Conservation (phyloP, 2,797 vertebrate genomes). For the Cyclura pinguis region DNA sequence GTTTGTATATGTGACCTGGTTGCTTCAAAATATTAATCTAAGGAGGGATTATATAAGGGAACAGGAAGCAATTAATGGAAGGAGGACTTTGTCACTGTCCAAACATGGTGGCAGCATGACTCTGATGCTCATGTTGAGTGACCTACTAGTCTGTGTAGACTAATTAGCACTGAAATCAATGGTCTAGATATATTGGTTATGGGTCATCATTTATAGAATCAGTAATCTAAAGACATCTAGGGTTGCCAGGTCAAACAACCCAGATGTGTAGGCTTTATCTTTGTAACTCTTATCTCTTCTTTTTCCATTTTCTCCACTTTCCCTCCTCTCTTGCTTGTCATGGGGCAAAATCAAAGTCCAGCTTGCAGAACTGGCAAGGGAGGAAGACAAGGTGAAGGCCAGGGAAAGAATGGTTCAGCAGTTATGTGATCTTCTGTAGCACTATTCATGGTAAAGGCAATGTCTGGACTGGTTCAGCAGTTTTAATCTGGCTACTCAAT, state of each 20-base stretch:
- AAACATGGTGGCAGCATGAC: background rate
- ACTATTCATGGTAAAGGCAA: background rate
- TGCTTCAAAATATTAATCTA: background rate
- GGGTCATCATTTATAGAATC: background rate
- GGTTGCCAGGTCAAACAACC: background rate
- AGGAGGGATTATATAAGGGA: background rate
- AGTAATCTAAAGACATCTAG: background rate
- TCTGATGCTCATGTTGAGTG: background rate
- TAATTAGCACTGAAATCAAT: background rate
- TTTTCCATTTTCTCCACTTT: background rate
- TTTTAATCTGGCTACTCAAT: background rate
- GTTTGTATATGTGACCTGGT: background rate
- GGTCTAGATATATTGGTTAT: background rate
- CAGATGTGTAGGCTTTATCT: background rate
- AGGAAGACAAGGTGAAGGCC: background rate
- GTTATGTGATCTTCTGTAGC: background rate
- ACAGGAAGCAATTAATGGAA: background rate
- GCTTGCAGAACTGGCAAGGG: background rate
- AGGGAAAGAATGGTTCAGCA: background rate
- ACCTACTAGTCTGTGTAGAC: background rate
- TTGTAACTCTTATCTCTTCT: too few species aligned
- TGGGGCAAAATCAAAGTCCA: background rate
- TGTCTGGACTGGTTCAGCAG: background rate
- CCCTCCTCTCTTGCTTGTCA: background rate
- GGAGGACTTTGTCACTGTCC: background rate